Conservation (phyloP, 1,140 invertebrate genomes). For the Cheumatopsyche charites region DNA sequence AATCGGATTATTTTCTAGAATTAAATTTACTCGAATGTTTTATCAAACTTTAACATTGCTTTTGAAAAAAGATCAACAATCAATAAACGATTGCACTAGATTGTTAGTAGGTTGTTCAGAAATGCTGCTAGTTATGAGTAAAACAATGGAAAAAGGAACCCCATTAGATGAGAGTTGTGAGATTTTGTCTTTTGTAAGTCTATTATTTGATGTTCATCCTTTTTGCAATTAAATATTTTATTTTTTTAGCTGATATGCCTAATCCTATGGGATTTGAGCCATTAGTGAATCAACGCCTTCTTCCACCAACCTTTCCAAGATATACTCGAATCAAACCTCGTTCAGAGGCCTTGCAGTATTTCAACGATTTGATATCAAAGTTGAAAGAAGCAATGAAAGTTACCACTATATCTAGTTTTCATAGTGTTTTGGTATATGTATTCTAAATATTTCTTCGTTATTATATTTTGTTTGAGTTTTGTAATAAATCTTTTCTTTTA, state of each 20-base stretch:
- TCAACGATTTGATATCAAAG: constrained; percentile 80
- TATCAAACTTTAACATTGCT: constrained; percentile 78
- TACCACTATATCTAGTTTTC: constrained; percentile 78
- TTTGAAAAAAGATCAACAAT: constrained; percentile 61
- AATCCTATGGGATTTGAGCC: constrained; percentile 91
- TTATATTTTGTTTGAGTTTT: not conserved
- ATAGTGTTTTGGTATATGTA: constrained; percentile 79
- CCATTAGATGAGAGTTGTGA: constrained; percentile 74
- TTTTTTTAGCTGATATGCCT: constrained; percentile 61
- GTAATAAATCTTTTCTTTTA: constrained; percentile 40
- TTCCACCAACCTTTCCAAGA: constrained; percentile 97
- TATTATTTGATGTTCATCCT: not conserved
- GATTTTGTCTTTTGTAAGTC: constrained; percentile 48
- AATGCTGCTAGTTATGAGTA: constrained; percentile 79
- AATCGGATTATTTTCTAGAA: constrained; percentile 76
- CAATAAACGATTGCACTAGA: constrained; percentile 57
- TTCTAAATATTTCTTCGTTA: constrained; percentile 16
- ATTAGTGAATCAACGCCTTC: constrained; percentile 89
- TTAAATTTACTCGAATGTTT: constrained; percentile 85
- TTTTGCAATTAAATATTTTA: constrained; percentile 12
- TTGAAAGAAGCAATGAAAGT: constrained; percentile 85
- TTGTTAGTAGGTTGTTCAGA: constrained; percentile 73
- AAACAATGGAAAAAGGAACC: constrained; percentile 76
- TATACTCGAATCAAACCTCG: constrained; percentile 92
- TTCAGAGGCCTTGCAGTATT: constrained; percentile 81